These are phyloP conservation scores for Drosophila oshimai DNA, from an alignment of 1,140 invertebrate genomes.

Conservation along the genomic window DNA sequence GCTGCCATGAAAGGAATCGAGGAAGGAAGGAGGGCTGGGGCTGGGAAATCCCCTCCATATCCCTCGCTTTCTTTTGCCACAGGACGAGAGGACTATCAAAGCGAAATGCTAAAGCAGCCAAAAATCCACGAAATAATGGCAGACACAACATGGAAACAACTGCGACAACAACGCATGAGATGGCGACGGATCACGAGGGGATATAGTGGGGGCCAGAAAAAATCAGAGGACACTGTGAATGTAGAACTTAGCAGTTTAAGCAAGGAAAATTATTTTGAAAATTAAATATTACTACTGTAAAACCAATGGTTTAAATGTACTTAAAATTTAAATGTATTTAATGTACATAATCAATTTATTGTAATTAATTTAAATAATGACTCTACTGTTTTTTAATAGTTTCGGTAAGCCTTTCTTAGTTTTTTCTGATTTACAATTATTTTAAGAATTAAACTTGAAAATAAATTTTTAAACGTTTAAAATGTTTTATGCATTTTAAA, in stretches of 20 bases:
- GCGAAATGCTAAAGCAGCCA: constrained; percentile 81
- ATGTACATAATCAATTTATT: too few species aligned
- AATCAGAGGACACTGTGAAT: not conserved
- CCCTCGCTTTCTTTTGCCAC: not conserved
- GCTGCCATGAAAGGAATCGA: constrained; percentile 43
- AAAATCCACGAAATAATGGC: constrained; percentile 81
- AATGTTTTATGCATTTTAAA: too few species aligned
- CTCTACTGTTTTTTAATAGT: too few species aligned
- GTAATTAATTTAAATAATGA: too few species aligned
- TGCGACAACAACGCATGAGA: constrained; percentile 66
- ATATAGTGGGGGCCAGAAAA: not conserved
- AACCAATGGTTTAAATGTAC: too few species aligned
- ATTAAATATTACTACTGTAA: not conserved
- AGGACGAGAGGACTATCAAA: constrained; percentile 64
- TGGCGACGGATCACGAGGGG: constrained; percentile 2
- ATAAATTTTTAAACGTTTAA: too few species aligned
- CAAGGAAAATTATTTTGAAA: not conserved
- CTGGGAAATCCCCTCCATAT: not conserved
- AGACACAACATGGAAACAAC: constrained; percentile 77
- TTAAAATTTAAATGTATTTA: not conserved
- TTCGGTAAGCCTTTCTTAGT: too few species aligned
- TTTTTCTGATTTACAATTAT: too few species aligned
- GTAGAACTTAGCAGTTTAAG: too few species aligned
- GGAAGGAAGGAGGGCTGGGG: not conserved
- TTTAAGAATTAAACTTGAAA: too few species aligned